A percentile compares a stretch with the other conserved stretches of the same genome.
These are phyloP conservation scores for Stenurella melanura DNA, from an alignment of 2,888 invertebrate genomes.

Conservation along the genomic window DNA sequence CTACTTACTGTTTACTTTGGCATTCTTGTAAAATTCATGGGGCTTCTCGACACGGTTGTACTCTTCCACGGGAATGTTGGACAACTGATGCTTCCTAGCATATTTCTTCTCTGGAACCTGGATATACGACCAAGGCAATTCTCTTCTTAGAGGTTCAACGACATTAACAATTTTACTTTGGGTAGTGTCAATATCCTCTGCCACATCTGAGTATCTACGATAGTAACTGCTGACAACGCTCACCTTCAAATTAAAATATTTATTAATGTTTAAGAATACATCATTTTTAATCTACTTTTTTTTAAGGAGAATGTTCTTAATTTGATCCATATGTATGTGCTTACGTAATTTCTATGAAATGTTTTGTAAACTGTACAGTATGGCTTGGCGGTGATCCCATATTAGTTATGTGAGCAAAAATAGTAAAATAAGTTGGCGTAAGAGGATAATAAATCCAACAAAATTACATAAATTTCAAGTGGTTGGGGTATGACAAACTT, in stretches of 20 bases:
- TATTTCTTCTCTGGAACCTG: constrained; percentile 20
- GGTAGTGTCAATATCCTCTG: constrained; percentile 40
- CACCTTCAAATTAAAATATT: constrained; percentile 27
- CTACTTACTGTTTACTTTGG: background rate
- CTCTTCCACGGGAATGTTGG: background rate
- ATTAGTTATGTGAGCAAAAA: no score
- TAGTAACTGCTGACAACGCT: constrained; percentile 45
- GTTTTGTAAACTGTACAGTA: no score
- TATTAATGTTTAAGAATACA: no score
- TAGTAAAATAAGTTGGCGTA: no score
- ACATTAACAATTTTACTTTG: constrained; percentile 16
- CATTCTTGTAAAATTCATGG: background rate
- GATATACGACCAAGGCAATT: constrained; percentile 61
- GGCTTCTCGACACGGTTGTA: background rate
- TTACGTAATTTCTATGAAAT: no score
- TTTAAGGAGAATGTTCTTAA: no score
- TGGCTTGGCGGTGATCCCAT: no score
- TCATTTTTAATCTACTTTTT: no score
- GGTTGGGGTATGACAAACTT: no score
- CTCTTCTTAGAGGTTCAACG: constrained; percentile 48
- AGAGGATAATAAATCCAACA: no score
- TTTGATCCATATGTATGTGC: no score
- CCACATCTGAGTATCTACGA: constrained; percentile 55
- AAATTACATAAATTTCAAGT: no score
- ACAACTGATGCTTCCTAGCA: background rate